phyloP scores from a whole-genome alignment of 1,140 invertebrate genomes.

The Eciton burchellii region DNA sequence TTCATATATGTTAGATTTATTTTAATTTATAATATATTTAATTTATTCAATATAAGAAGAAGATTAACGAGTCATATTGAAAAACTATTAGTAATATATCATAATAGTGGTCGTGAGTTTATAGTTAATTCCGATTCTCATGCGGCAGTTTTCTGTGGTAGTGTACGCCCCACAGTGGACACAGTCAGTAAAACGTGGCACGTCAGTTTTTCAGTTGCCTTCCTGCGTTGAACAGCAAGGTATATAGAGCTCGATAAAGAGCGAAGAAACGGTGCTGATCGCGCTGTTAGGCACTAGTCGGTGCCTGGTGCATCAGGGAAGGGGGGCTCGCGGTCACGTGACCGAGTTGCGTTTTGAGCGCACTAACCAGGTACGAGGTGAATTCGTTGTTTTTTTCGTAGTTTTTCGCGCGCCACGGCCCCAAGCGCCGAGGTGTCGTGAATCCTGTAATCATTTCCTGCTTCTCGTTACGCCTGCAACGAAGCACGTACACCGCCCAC shows the following conservation, averaged over 20 bases:
- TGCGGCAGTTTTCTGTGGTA: background rate
- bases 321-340: conserved; percentile 81
- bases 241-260: conserved; percentile 55
- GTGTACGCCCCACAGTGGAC: background rate
- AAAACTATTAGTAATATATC: too few relatives aligned
- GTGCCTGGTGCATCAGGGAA: conserved; percentile 50
- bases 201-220: conserved; percentile 3
- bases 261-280: conserved; percentile 60
- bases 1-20: too few relatives aligned
- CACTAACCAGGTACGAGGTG: conserved; percentile 82
- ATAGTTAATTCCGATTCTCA: background rate
- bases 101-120: too few relatives aligned
- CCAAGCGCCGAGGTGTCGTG: conserved; percentile 72
- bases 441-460: conserved; percentile 68
- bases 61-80: too few relatives aligned
- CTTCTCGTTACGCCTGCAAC: conserved; percentile 63
- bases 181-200: conserved; percentile 3
- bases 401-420: conserved; percentile 77
- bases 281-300: conserved; percentile 44
- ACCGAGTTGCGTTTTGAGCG: conserved; percentile 84
- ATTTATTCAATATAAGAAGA: too few relatives aligned
- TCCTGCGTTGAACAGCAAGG: background rate
- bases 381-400: conserved; percentile 82
- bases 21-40: too few relatives aligned
- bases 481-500: conserved; percentile 65